Base-by-base conservation (phyloP, 2,888 invertebrate species). In the Volucella inflata region DNA sequence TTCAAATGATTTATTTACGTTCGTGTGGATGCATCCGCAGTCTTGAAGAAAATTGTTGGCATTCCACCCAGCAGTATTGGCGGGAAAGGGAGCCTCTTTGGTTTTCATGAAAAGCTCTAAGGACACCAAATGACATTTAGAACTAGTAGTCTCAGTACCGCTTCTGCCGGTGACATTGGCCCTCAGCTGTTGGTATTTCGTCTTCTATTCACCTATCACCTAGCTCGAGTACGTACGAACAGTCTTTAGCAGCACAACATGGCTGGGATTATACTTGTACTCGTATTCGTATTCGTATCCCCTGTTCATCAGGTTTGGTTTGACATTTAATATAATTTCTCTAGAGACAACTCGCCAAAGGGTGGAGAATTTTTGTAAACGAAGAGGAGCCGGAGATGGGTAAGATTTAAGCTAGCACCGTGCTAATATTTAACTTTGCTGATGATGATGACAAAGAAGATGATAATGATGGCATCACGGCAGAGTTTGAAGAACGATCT, bases 361-460 rank as follows among this genome's bases (percentile, higher is more conserved):
- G 76, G 50, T 10, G n/a, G 21, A 51, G 17, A 51, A 8, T 9
- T 1, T 51, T 21, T 8, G 51, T 9, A 53, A 64, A 30, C n/a
- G 12, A 46, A 62, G 65, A 30, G 51, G 42, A 67, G 60, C 17
- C 44, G 48, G 67, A 50, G 65, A 40, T 60, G 59, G 77, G 76
- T 82, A 76, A 77, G 77, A 42, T 51, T 64, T 64, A 36, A 72
- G 59, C 55, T 55, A 67, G 71, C 71, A 62, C 77, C 60, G 30
- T 76, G 83, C 78, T 83, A 83, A 83, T 83, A 83, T 83, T 83
- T 74, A 70, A 55, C 72, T 55, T 21, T 72, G 67, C 78, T 83
- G 68, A 78, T 74, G 78, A 78, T 74, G 77, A 78, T 74, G 64
- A 74, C 72, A 74, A 62, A 46, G 74, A 68, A 67, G 64, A 71